Conservation (phyloP, 1,140 invertebrate species). For the Brachionus paranguensis region DNA sequence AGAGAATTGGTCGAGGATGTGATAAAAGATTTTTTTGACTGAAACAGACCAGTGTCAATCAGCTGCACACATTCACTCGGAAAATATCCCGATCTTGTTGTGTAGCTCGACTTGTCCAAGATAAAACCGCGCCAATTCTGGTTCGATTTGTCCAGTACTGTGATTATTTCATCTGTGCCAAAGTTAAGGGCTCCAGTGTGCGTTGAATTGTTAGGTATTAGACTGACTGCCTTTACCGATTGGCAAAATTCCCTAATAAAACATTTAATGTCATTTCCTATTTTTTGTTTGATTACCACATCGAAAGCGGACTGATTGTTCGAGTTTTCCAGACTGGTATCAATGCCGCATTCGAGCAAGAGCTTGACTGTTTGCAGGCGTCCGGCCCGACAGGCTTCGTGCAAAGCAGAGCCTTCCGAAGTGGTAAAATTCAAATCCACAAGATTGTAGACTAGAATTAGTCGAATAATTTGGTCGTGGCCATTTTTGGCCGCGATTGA, state of each 20-base stretch:
- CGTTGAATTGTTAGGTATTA: neutral
- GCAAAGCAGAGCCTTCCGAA: conserved; percentile 54
- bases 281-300: conserved; percentile 54
- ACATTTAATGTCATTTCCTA: conserved; percentile 56
- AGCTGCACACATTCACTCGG: conserved; percentile 54
- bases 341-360: conserved; percentile 55
- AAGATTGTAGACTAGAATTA: conserved; percentile 52
- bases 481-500: conserved; percentile 57
- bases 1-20: conserved; percentile 46
- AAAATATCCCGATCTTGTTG: conserved; percentile 53
- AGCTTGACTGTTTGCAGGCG: conserved; percentile 55
- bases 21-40: conserved; percentile 45
- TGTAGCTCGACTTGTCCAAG: conserved; percentile 46
- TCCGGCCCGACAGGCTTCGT: conserved; percentile 56
- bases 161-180: conserved; percentile 53
- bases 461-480: conserved; percentile 56
- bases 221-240: neutral
- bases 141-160: conserved; percentile 45
- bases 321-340: conserved; percentile 56
- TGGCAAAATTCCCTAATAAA: conserved; percentile 54
- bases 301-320: conserved; percentile 57
- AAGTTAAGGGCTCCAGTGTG: conserved; percentile 23
- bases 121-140: conserved; percentile 52
- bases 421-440: conserved; percentile 54
- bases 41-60: conserved; percentile 45